Percentiles rank a stretch among this genome's conserved stretches.
Conservation (phyloP, 2,113 vertebrate genomes). For the Ciconia stormi region DNA sequence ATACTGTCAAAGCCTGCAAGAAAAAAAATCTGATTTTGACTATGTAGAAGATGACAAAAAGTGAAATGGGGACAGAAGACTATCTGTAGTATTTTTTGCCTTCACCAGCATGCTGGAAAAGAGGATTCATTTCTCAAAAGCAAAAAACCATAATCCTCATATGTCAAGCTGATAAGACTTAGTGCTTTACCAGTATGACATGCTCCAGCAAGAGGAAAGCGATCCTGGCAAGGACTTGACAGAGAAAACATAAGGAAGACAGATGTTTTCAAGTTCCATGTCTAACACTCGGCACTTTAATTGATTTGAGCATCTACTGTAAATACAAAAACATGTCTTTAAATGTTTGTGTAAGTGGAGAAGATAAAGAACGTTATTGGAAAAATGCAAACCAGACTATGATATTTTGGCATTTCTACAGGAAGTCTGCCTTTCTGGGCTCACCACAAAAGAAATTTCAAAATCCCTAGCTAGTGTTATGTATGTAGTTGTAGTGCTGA, state of each 20-base stretch:
- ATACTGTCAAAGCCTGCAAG: background rate
- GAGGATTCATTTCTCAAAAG: background rate
- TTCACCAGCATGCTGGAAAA: background rate
- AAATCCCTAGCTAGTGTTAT: background rate
- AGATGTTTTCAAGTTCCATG: background rate
- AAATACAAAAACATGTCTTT: background rate
- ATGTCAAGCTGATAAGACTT: background rate
- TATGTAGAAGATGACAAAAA: background rate
- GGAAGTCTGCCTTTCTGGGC: background rate
- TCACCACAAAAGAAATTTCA: background rate
- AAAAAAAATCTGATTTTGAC: background rate
- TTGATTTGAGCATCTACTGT: background rate
- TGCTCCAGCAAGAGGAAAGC: background rate
- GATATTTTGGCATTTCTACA: background rate
- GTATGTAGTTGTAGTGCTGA: background rate
- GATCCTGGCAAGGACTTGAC: background rate
- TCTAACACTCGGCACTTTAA: background rate
- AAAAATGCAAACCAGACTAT: background rate
- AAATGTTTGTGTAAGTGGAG: background rate
- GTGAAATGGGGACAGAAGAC: background rate
- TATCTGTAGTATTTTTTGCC: background rate
- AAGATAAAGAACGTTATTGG: background rate
- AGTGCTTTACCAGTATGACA: background rate
- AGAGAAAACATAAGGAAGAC: background rate
- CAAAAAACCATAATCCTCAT: background rate